Percentiles rank a stretch among this genome's conserved stretches.
phyloP scores from a whole-genome alignment of 2,888 invertebrate species.

The Steromphala cineraria region DNA sequence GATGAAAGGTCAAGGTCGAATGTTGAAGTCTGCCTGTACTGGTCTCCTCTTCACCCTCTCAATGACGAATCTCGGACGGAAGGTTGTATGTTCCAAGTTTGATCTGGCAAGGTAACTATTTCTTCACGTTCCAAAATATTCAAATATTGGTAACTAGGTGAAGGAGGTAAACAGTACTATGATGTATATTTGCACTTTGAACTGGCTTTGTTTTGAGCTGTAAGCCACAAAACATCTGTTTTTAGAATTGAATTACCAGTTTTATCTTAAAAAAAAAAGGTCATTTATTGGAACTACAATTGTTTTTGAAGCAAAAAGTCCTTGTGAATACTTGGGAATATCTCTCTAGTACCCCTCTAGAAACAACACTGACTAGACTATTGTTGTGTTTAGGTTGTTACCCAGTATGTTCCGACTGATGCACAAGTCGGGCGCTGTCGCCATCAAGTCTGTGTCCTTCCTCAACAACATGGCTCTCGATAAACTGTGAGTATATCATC shows the following conservation, averaged over 20 bases:
- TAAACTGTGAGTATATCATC: slow-evolving; percentile 60
- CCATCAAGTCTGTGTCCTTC: slow-evolving; percentile 52
- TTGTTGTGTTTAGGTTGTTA: slow-evolving; percentile 45
- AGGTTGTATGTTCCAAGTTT: slow-evolving; percentile 50
- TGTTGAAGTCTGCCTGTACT: slow-evolving; percentile 52
- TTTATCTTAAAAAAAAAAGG: no score
- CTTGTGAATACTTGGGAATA: no score
- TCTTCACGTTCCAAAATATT: not conserved
- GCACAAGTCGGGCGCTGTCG: slow-evolving; percentile 42
- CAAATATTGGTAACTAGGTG: not conserved
- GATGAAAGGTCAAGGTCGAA: slow-evolving; percentile 53
- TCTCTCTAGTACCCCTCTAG: no score
- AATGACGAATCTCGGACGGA: slow-evolving; percentile 55
- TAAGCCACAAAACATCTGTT: no score
- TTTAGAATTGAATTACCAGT: no score
- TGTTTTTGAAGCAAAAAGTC: not conserved
- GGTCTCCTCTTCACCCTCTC: slow-evolving; percentile 58
- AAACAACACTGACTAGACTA: no score
- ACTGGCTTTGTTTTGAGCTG: no score
- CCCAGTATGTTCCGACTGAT: slow-evolving; percentile 52
- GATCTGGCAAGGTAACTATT: slow-evolving; percentile 54
- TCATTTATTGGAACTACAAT: no score
- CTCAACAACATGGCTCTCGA: slow-evolving; percentile 67
- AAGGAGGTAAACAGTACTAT: no score
- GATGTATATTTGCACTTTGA: no score